Evolutionary conservation across 2,797 vertebrate species (phyloP).

Genomic region (Chelon labrosus): DNA sequence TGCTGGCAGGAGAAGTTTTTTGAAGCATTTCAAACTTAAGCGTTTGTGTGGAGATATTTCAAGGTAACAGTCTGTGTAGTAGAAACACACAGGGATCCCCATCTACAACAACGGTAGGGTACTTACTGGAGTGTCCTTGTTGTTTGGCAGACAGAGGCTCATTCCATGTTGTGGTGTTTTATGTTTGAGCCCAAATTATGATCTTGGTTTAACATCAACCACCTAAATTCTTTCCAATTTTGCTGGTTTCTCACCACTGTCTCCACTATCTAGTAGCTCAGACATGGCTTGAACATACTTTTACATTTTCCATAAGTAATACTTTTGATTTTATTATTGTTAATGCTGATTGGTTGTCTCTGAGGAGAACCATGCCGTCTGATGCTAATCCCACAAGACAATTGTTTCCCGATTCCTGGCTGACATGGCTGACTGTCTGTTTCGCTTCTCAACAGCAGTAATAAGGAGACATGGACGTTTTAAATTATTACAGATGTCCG

Average conservation of each 20-base stretch:
- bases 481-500: neutral
- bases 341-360: conserved; percentile 45
- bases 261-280: conserved; percentile 61
- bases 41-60: neutral
- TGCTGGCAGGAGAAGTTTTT: neutral
- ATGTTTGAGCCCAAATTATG: conserved; percentile 65
- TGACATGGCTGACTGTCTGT: neutral
- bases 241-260: conserved; percentile 65
- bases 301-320: conserved; percentile 52
- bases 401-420: conserved; percentile 30
- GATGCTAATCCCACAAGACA: conserved; percentile 25
- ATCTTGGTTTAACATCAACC: conserved; percentile 65
- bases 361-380: conserved; percentile 1
- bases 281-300: conserved; percentile 47
- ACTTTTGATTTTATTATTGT: conserved; percentile 47
- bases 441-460: neutral
- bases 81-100: conserved; percentile 17
- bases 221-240: conserved; percentile 65
- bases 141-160: conserved; percentile 56
- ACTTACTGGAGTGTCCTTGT: conserved; percentile 39
- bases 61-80: conserved; percentile 1
- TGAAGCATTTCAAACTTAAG: neutral
- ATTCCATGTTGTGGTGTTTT: conserved; percentile 68
- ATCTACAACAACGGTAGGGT: conserved; percentile 28
- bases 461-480: conserved; percentile 22